Conservation (phyloP, 2,797 vertebrate genomes). For the Peromyscus attwateri region DNA sequence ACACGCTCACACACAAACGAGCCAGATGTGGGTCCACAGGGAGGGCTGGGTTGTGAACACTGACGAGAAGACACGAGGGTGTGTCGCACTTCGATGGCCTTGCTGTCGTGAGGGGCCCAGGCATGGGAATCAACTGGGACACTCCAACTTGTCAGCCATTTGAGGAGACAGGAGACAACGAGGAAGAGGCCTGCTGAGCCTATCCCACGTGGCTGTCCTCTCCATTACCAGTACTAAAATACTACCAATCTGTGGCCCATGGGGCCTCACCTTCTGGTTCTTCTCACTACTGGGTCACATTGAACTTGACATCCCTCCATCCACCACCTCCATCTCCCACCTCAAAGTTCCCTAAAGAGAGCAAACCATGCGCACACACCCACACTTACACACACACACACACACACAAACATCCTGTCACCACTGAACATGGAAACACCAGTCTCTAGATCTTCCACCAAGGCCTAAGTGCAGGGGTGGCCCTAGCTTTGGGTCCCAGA, state of each 20-base stretch:
- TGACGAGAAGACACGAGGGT: conserved; percentile 83
- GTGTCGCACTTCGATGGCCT: conserved; percentile 71
- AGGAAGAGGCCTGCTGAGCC: not conserved
- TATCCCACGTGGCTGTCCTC: not conserved
- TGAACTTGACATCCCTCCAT: not conserved
- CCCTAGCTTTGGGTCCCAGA: not conserved
- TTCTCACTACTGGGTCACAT: not conserved
- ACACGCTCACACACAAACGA: not conserved
- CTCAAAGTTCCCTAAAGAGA: conserved; percentile 58
- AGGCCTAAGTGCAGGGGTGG: not conserved
- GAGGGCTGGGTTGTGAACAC: conserved; percentile 81
- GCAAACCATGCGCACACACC: not conserved
- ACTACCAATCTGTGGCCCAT: not conserved
- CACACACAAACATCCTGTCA: conserved; percentile 50
- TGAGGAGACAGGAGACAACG: not conserved
- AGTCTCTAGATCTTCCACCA: not conserved
- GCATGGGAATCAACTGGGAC: not conserved
- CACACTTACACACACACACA: conserved; percentile 10
- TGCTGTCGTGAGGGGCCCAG: not conserved
- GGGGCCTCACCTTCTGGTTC: not conserved
- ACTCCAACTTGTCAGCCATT: not conserved
- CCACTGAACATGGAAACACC: conserved; percentile 21
- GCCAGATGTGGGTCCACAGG: not conserved
- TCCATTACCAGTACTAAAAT: not conserved
- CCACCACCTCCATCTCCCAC: not conserved